phyloP scores from a whole-genome alignment of 2,113 vertebrate genomes.

The Setophaga petechia region DNA sequence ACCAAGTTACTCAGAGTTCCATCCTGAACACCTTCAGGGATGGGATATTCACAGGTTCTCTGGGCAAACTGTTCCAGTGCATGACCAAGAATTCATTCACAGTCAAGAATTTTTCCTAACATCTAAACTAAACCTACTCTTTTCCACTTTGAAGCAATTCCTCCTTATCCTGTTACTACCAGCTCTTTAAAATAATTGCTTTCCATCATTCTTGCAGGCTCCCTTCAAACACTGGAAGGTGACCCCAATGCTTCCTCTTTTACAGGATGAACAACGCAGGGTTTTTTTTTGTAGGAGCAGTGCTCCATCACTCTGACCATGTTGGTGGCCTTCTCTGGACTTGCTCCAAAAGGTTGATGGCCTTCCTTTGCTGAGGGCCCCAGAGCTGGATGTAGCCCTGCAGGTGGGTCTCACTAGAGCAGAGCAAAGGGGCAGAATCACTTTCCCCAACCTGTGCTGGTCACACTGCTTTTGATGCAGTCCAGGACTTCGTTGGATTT shows the following conservation, averaged over 20 bases:
- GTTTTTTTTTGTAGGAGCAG: no score
- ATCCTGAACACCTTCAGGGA: not conserved
- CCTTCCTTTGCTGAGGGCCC: not conserved
- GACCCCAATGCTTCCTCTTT: not conserved
- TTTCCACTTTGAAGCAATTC: not conserved
- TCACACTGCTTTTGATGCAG: not conserved
- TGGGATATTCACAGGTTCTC: no score
- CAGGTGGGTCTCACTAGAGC: not conserved
- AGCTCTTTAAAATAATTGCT: not conserved
- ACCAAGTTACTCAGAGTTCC: not conserved
- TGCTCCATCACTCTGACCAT: not conserved
- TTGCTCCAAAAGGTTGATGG: accelerated
- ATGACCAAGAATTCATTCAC: not conserved
- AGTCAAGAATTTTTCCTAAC: not conserved
- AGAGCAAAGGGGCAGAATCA: not conserved
- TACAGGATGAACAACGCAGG: not conserved
- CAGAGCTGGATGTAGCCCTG: not conserved
- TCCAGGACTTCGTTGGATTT: not conserved
- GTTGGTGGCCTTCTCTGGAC: not conserved
- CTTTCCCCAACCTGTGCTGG: not conserved
- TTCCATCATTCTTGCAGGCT: not conserved
- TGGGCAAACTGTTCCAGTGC: not conserved
- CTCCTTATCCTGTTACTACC: not conserved
- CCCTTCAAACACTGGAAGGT: not conserved
- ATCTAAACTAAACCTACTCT: not conserved